phyloP scores from a whole-genome alignment of 1,140 invertebrate genomes.

The Drosophila repletoides region DNA sequence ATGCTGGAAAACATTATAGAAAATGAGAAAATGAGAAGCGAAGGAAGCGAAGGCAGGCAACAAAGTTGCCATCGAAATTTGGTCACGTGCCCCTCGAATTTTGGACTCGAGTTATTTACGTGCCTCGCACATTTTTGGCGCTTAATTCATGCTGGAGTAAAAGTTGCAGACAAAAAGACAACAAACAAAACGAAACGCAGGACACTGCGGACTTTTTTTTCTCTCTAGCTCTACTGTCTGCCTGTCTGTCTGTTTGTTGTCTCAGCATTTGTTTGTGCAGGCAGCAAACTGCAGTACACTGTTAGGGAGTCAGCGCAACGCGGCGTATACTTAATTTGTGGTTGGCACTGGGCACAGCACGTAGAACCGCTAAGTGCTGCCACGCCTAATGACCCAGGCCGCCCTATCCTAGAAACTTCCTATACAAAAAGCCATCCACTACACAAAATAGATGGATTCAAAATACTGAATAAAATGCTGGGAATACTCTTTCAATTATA shows the following conservation, averaged over 20 bases:
- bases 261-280: slow-evolving; percentile 56
- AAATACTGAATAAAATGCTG: too few species aligned
- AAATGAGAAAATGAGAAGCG: not conserved
- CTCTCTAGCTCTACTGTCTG: not conserved
- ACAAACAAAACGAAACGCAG: slow-evolving; percentile 53
- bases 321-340: slow-evolving; percentile 70
- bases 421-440: slow-evolving; percentile 3
- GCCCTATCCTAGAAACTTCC: not conserved
- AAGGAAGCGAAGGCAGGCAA: slow-evolving; percentile 9
- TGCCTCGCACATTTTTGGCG: slow-evolving; percentile 68
- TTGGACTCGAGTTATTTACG: slow-evolving; percentile 63
- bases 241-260: slow-evolving; percentile 37
- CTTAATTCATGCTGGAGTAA: slow-evolving; percentile 49
- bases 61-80: slow-evolving; percentile 73
- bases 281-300: slow-evolving; percentile 51
- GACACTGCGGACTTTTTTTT: slow-evolving; percentile 48
- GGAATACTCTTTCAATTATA: too few species aligned
- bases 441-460: too few species aligned
- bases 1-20: not conserved
- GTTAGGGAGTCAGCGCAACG: slow-evolving; percentile 34
- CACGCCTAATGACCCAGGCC: slow-evolving; percentile 57
- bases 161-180: slow-evolving; percentile 34
- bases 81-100: slow-evolving; percentile 58
- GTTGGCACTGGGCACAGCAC: slow-evolving; percentile 62
- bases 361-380: slow-evolving; percentile 59